phyloP scores from a whole-genome alignment of 1,140 invertebrate genomes.

The Drosophila orena region DNA sequence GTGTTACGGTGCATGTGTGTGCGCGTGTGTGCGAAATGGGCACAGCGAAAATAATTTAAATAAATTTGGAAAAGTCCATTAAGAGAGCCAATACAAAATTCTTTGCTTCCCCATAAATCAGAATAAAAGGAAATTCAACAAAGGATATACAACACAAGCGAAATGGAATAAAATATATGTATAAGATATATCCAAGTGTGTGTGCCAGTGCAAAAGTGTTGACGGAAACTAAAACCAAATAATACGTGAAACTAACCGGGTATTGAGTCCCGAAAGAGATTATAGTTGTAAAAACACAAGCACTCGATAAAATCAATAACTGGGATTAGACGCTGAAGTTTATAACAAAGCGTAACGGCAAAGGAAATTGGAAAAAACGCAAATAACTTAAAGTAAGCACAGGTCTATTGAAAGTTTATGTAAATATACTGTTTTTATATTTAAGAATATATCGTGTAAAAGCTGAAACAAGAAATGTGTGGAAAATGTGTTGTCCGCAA shows the following conservation, averaged over 20 bases:
- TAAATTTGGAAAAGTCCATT: constrained; percentile 53
- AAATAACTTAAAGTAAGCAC: constrained; percentile 62
- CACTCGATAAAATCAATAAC: constrained; percentile 72
- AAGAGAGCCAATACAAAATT: constrained; percentile 20
- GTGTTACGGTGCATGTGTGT: constrained; percentile 46
- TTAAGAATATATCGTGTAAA: neutral
- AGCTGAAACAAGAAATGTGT: too few species aligned
- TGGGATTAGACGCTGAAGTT: constrained; percentile 74
- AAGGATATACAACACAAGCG: constrained; percentile 26
- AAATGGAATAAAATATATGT: constrained; percentile 18
- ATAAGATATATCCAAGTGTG: constrained; percentile 20
- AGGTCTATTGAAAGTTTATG: neutral
- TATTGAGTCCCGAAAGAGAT: constrained; percentile 30
- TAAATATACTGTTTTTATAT: too few species aligned
- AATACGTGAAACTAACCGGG: constrained; percentile 31
- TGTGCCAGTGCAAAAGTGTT: constrained; percentile 34
- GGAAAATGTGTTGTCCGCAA: neutral
- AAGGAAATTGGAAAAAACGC: constrained; percentile 19
- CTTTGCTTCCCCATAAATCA: constrained; percentile 8
- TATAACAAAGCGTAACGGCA: constrained; percentile 30
- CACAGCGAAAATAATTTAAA: constrained; percentile 75
- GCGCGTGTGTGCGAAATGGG: constrained; percentile 56
- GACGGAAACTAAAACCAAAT: constrained; percentile 31
- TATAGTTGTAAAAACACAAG: constrained; percentile 42
- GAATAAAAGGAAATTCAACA: constrained; percentile 4